Percentiles rank a stretch among this genome's conserved stretches.
These are phyloP conservation scores for Electrona antarctica DNA, from an alignment of 2,113 vertebrate species.

Conservation along the genomic window DNA sequence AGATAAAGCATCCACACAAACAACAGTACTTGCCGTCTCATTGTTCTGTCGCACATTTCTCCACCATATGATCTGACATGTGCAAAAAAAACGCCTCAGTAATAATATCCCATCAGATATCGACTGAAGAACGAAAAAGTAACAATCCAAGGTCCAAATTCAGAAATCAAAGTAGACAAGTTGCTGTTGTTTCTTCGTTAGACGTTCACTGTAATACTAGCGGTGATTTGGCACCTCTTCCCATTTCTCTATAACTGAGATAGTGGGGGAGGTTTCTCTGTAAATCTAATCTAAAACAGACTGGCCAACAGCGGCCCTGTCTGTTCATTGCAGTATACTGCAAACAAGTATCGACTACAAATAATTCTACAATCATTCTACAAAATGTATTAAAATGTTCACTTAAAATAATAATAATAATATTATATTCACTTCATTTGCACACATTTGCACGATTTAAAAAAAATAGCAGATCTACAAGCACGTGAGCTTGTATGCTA, in stretches of 20 bases:
- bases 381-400: too few species aligned
- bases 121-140: not conserved
- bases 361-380: too few species aligned
- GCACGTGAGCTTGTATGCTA: too few species aligned
- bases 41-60: slow-evolving; percentile 38
- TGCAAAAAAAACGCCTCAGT: not conserved
- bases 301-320: slow-evolving; percentile 88
- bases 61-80: not conserved
- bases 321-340: slow-evolving; percentile 82
- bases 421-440: too few species aligned
- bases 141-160: not conserved
- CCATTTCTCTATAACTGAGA: slow-evolving; percentile 6
- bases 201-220: not conserved
- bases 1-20: slow-evolving; percentile 49
- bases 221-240: not conserved
- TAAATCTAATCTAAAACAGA: slow-evolving; percentile 30
- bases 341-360: slow-evolving; percentile 17
- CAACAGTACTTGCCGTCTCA: slow-evolving; percentile 44
- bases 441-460: too few species aligned
- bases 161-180: not conserved
- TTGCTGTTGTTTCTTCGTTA: not conserved
- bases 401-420: too few species aligned
- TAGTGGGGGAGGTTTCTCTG: slow-evolving; percentile 25
- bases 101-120: not conserved
- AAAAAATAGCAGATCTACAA: too few species aligned